Base-by-base conservation (phyloP, 2,113 vertebrate species). In the Terrapene triunguis region DNA sequence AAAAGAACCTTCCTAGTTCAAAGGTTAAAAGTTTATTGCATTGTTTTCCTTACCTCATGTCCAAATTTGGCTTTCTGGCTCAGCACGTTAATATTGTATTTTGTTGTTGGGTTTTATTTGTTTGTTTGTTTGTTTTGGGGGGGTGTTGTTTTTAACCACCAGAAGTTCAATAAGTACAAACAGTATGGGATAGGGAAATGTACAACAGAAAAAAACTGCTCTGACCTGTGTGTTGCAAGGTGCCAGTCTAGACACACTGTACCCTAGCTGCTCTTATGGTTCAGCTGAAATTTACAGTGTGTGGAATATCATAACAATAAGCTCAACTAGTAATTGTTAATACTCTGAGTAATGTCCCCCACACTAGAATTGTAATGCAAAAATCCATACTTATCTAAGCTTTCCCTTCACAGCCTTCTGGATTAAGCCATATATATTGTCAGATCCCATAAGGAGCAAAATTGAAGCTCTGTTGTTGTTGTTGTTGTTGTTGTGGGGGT, bases 391-490 rank as follows among this genome's bases (percentile, higher is more conserved):
- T 89, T 88, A 74, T 84, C 92, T 94, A 87, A 95, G 91, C 76
- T 93, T 85, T 94, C 51, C 80, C 91, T 96, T 96, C 89, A 85
- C 76, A 93, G 47, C 27, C 69, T 94, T 25, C 91, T 97, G n/a
- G 50, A 95, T 91, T 13, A 83, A 32, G 81, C 92, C 84, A 82
- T 95, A 96, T 92, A 95, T 94, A 92, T 3, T 1, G 0, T 54
- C 82, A 74, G 86, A 94, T 96, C 89, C 92, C 53, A 87, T 83
- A 91, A 92, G 48, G 19, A 90, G 50, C 27, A 80, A 88, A 94
- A 95, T 85, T 95, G 91, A 85, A 38, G n/a, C n/a, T 72, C n/a
- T 32, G 27, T 57, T 57, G 55, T 69, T n/a, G 14, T 65, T 65
- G 29, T 32, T n/a, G 14, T 65, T 65, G 29, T 32, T n/a, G 16